Base-by-base conservation (phyloP, 2,113 vertebrate species). In the Daboia siamensis region DNA sequence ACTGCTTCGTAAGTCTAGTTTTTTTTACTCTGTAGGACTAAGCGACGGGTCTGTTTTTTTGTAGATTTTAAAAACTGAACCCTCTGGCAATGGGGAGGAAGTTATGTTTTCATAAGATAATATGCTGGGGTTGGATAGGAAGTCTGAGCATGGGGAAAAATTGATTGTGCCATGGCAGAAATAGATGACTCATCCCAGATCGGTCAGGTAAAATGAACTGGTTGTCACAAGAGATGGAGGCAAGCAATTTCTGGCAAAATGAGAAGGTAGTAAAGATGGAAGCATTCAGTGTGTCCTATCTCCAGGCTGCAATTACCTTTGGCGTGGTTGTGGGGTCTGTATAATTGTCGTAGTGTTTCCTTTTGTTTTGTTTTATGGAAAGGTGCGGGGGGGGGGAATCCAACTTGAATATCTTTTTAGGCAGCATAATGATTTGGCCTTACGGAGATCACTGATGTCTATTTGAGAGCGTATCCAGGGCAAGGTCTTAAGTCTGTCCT, bases 61-160 rank as follows among this genome's bases (percentile, higher is more conserved):
- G 64, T 7, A 55, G 86, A 44, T 24, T n/a, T 59, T 55, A 54
- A 90, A 90, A 94, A 90, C 20, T n/a, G 44, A 69, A 26, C 13
- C 29, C 51, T 86, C 52, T 87, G 86, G 44, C 48, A 21, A 59
- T 10, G 23, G 39, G 29, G 90, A 64, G 89, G 69, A 74, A 59
- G 57, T 9, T 89, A 69, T 87, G 33, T 85, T 92, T 92, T 92
- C 48, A 61, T 44, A 57, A 93, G 89, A 93, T 86, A 92, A 92
- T 44, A 86, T 8, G 15, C n/a, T 48, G n/a, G 26, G 23, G 5
- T 46, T 23, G 61, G 29, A 21, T 85, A 33, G 55, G 92, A 59
- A 89, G 46, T 85, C 21, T 51, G 54, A 89, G 5, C 57, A 48
- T 33, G 48, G 51, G 29, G 87, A 1, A 8, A 51, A 59, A 51